Evolutionary conservation across 2,797 vertebrate species (phyloP).

Genomic region (Pseudopleuronectes americanus): DNA sequence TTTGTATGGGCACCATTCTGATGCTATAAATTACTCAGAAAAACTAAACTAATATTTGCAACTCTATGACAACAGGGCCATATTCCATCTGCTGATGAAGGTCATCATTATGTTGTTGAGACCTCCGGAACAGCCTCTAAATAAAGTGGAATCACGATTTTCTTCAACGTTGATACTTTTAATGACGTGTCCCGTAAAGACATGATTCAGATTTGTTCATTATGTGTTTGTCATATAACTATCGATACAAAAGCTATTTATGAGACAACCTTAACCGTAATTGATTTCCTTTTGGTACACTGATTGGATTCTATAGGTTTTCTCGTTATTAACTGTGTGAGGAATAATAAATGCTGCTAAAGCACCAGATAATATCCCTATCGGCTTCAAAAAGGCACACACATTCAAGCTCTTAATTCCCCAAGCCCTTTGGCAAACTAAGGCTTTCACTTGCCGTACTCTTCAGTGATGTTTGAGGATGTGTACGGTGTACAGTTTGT

Average conservation of each 20-base stretch:
- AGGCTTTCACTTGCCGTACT: conserved; percentile 6
- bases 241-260: conserved; percentile 8
- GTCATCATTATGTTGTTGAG: no score
- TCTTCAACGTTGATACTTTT: not conserved
- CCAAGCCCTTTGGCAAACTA: conserved; percentile 27
- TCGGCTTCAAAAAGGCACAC: not conserved
- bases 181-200: conserved; percentile 5
- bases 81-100: no score
- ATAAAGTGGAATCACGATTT: no score
- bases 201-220: conserved; percentile 1
- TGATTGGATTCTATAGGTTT: conserved; percentile 10
- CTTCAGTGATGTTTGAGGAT: conserved; percentile 16
- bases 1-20: no score
- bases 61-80: no score
- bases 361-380: not conserved
- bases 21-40: no score
- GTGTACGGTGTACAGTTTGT: conserved; percentile 3
- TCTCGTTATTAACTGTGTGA: conserved; percentile 3
- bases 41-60: no score
- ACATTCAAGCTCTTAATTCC: not conserved
- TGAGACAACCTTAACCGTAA: conserved; percentile 13
- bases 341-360: not conserved
- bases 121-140: no score
- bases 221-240: conserved; percentile 6
- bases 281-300: conserved; percentile 4